phyloP scores from a whole-genome alignment of 2,797 vertebrate species.

The Propithecus deckenii region DNA sequence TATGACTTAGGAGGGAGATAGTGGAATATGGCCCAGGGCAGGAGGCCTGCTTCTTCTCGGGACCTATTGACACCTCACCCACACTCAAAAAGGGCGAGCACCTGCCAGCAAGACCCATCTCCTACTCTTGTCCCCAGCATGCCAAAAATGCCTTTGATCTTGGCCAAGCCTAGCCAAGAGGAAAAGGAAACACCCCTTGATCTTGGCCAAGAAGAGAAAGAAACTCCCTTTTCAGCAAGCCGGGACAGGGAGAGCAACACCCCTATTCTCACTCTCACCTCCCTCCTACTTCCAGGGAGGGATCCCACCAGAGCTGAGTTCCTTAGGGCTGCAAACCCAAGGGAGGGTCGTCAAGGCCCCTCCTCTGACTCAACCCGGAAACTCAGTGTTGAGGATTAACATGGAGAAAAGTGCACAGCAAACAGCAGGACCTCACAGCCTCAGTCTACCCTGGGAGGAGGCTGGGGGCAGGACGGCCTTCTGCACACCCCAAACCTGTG shows the following conservation, averaged over 20 bases:
- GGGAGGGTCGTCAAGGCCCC: neutral
- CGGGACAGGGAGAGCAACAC: neutral
- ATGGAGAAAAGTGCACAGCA: fast-evolving
- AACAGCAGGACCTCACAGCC: no score
- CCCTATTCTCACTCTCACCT: neutral
- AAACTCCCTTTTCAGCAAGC: neutral
- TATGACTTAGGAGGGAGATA: neutral
- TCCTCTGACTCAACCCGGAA: neutral
- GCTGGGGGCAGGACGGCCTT: neutral
- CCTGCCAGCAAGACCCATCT: neutral
- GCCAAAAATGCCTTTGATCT: neutral
- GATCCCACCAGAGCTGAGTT: neutral
- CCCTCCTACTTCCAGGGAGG: neutral
- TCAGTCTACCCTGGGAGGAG: neutral
- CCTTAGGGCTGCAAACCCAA: neutral
- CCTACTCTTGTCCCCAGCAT: neutral
- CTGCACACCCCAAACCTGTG: neutral
- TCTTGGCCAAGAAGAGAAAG: neutral
- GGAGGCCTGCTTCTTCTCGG: neutral
- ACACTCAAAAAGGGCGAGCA: neutral
- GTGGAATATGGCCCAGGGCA: neutral
- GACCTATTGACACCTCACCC: neutral
- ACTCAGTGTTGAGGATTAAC: neutral
- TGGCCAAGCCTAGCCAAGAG: neutral
- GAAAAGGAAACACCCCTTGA: neutral